Evolutionary conservation across 2,797 vertebrate species (phyloP).

Genomic region (Dallia pectoralis): DNA sequence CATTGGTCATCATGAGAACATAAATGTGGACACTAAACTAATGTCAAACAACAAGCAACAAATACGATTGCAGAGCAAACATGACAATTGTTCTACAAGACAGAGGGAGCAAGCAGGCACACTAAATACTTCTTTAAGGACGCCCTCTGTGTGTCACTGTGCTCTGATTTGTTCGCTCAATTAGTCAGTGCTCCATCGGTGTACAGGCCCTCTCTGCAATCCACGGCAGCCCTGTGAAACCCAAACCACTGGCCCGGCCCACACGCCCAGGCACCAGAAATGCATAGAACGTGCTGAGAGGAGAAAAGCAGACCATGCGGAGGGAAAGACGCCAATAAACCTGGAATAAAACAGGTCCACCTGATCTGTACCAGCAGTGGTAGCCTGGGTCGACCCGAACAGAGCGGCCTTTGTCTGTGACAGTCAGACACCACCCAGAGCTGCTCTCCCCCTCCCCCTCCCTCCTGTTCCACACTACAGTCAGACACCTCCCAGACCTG

Average conservation of each 20-base stretch:
- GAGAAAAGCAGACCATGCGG: conserved; percentile 74
- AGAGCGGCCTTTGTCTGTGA: conserved; percentile 89
- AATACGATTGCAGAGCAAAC: no score
- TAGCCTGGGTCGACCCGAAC: conserved; percentile 75
- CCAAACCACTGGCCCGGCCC: conserved; percentile 38
- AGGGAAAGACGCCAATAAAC: conserved; percentile 73
- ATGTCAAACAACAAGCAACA: no score
- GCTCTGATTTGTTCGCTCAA: conserved; percentile 47
- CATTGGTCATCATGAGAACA: neutral
- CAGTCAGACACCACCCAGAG: conserved; percentile 76
- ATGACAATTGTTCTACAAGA: no score
- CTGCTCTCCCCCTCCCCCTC: conserved; percentile 85
- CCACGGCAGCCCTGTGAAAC: conserved; percentile 31
- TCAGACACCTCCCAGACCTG: conserved; percentile 80
- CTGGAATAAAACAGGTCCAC: conserved; percentile 80
- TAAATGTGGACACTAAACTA: neutral
- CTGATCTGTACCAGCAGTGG: conserved; percentile 78
- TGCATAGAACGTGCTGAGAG: conserved; percentile 77
- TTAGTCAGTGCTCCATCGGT: conserved; percentile 57
- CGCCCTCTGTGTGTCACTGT: conserved; percentile 8
- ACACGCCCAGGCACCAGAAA: conserved; percentile 41
- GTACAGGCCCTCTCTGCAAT: conserved; percentile 18
- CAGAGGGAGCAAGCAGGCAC: conserved; percentile 5
- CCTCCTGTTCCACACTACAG: conserved; percentile 44
- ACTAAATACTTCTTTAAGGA: conserved; percentile 3